Evolutionary conservation across 2,888 invertebrate genomes (phyloP).

Genomic region (Alviniconcha strummeri): DNA sequence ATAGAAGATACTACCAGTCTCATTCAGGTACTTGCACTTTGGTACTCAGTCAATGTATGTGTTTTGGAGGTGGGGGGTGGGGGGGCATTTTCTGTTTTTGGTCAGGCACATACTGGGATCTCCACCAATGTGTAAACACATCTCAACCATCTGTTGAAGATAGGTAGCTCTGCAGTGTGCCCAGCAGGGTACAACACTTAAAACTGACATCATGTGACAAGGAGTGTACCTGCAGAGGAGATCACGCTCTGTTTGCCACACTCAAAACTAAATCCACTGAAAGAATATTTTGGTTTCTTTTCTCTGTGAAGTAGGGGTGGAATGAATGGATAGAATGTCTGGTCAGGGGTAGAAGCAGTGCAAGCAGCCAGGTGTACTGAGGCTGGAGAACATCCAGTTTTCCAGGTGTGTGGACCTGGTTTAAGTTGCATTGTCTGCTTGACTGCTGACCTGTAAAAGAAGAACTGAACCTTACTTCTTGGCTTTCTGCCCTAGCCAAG

Average conservation of each 20-base stretch:
- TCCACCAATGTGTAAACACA: too few relatives aligned
- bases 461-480: background rate
- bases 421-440: conserved; percentile 19
- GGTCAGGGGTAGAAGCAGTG: background rate
- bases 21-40: too few relatives aligned
- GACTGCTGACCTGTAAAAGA: conserved; percentile 13
- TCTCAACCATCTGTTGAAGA: too few relatives aligned
- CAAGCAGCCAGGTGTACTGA: background rate
- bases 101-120: too few relatives aligned
- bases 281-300: conserved; percentile 24
- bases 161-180: too few relatives aligned
- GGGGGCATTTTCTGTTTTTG: too few relatives aligned
- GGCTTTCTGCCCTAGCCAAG: background rate
- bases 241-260: conserved; percentile 20
- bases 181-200: too few relatives aligned
- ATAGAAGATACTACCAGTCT: too few relatives aligned
- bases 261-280: background rate
- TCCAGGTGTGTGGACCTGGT: conserved; percentile 20
- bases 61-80: too few relatives aligned
- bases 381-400: background rate
- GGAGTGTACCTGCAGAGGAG: conserved; percentile 16
- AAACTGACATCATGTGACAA: background rate
- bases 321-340: conserved; percentile 22
- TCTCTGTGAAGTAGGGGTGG: conserved; percentile 4
- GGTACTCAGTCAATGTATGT: too few relatives aligned